Percentiles rank a stretch among this genome's conserved stretches.
phyloP scores from a whole-genome alignment of 2,113 vertebrate genomes.

The Plotosus lineatus region DNA sequence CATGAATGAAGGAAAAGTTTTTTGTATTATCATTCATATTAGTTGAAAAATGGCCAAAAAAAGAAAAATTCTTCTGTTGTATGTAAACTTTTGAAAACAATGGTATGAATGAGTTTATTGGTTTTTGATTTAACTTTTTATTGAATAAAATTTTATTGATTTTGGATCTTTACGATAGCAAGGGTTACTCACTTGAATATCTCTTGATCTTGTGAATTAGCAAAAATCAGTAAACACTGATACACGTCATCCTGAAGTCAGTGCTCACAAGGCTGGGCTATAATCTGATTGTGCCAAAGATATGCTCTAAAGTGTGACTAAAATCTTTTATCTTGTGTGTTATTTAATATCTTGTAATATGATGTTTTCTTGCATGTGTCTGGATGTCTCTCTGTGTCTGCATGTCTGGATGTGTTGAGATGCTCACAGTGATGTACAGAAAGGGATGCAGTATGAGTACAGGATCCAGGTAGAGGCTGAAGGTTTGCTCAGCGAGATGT shows the following conservation, averaged over 20 bases:
- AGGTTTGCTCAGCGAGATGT: constrained; percentile 76
- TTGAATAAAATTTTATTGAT: too few relatives aligned
- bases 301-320: not conserved
- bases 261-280: constrained; percentile 23
- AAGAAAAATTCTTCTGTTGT: too few relatives aligned
- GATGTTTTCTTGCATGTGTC: not conserved
- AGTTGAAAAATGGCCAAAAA: too few relatives aligned
- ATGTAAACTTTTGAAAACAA: too few relatives aligned
- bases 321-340: not conserved
- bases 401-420: constrained; percentile 8
- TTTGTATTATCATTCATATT: too few relatives aligned
- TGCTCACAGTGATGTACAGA: constrained; percentile 75
- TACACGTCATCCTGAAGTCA: constrained; percentile 31
- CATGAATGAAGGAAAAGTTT: too few relatives aligned
- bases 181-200: too few relatives aligned
- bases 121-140: too few relatives aligned
- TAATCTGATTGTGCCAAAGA: not conserved
- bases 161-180: too few relatives aligned
- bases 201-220: not conserved
- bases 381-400: constrained; percentile 6
- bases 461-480: constrained; percentile 81
- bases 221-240: constrained; percentile 30
- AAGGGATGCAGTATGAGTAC: constrained; percentile 81
- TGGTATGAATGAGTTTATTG: too few relatives aligned
- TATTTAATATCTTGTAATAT: not conserved